A percentile compares a stretch with the other conserved stretches of the same genome.
phyloP scores from a whole-genome alignment of 2,888 invertebrate species.

The Zygogramma bicolorata region DNA sequence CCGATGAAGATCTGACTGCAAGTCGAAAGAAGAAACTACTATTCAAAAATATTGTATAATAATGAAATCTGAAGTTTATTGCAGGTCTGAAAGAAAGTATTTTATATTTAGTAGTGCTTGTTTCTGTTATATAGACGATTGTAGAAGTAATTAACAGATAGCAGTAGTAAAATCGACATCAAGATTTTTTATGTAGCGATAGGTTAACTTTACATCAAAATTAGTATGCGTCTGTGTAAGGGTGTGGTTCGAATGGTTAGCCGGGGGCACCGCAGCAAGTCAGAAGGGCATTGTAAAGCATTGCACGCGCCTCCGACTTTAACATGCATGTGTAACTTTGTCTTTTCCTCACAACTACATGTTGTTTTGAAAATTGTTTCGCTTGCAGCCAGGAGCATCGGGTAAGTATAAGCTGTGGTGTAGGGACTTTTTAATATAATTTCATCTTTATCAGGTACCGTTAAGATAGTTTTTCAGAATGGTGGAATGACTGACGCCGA shows the following conservation, averaged over 20 bases:
- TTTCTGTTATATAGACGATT: conserved; percentile 26
- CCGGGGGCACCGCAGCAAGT: conserved; percentile 65
- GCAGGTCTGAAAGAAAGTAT: conserved; percentile 50
- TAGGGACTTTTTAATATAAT: conserved; percentile 42
- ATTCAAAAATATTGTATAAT: conserved; percentile 18
- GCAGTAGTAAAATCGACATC: neutral
- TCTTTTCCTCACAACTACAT: conserved; percentile 48
- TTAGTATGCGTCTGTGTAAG: neutral
- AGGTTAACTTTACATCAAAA: neutral
- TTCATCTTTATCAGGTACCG: neutral
- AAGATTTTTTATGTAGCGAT: neutral
- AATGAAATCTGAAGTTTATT: conserved; percentile 43
- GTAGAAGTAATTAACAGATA: conserved; percentile 16
- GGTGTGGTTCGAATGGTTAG: conserved; percentile 33
- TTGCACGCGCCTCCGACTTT: conserved; percentile 64
- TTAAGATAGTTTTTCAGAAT: conserved; percentile 3
- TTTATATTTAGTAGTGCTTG: conserved; percentile 41
- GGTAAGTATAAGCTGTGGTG: conserved; percentile 63
- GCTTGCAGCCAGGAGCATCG: conserved; percentile 63
- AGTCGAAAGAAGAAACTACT: conserved; percentile 49
- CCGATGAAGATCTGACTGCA: conserved; percentile 48
- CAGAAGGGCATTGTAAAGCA: conserved; percentile 64
- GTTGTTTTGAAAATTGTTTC: conserved; percentile 52
- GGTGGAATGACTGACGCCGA: neutral
- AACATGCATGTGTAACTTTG: conserved; percentile 62